Conservation (phyloP, 2,888 invertebrate species). For the Chymomyza amoena region DNA sequence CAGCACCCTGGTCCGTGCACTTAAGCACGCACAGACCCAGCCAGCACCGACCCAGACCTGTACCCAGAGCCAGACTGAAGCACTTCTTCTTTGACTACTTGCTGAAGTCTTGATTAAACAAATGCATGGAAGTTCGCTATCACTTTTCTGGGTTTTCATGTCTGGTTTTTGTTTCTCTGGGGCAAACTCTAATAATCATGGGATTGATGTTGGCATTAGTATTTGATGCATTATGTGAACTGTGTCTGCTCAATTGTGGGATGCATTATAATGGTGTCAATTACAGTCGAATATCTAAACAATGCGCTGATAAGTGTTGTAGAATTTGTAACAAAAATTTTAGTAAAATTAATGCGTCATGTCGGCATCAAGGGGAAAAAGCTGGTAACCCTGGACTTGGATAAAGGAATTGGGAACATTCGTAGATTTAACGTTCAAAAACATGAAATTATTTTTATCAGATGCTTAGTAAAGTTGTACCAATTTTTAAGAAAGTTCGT, state of each 20-base stretch:
- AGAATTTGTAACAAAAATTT: not conserved
- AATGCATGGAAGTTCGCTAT: conserved; percentile 18
- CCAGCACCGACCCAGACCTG: conserved; percentile 22
- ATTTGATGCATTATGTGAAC: conserved; percentile 21
- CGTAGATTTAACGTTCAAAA: too few species aligned
- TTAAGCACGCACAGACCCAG: conserved; percentile 41
- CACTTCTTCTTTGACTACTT: not conserved
- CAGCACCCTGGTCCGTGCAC: conserved; percentile 24
- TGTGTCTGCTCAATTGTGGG: conserved; percentile 17
- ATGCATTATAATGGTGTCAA: not conserved
- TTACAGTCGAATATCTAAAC: not conserved
- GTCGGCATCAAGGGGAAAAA: not conserved
- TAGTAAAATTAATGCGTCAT: not conserved
- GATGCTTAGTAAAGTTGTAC: too few species aligned
- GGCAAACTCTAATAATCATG: conserved; percentile 20
- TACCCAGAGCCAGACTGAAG: not conserved
- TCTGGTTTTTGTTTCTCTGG: conserved; percentile 2
- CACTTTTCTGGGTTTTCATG: conserved; percentile 40
- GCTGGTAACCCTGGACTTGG: not conserved
- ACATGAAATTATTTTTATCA: too few species aligned
- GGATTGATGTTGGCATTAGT: conserved; percentile 1
- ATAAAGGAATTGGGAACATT: too few species aligned
- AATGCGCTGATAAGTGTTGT: not conserved
- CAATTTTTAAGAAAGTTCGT: too few species aligned
- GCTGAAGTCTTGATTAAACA: not conserved